Percentiles rank a stretch among this genome's conserved stretches.
Evolutionary conservation across 1,140 invertebrate species (phyloP).

Genomic region (Solen grandis): DNA sequence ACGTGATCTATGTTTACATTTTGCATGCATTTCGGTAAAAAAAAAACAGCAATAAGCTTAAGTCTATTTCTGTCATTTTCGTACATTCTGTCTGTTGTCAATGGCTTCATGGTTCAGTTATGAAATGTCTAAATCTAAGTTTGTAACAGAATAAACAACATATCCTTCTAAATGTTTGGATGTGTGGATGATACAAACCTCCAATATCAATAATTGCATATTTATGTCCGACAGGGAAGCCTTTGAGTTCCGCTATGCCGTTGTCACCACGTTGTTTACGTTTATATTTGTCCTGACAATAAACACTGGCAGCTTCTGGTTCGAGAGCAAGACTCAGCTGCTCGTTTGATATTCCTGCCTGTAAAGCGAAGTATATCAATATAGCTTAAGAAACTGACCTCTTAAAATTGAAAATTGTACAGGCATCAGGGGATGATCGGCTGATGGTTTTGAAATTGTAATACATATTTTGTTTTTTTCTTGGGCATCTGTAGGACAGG

Average conservation of each 20-base stretch:
- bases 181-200: slow-evolving; percentile 32
- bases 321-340: slow-evolving; percentile 32
- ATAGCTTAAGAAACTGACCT: not conserved
- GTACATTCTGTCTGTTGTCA: no score
- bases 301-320: slow-evolving; percentile 20
- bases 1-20: no score
- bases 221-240: slow-evolving; percentile 21
- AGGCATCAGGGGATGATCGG: not conserved
- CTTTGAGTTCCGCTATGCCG: not conserved
- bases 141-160: no score
- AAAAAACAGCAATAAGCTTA: no score
- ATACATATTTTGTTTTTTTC: not conserved
- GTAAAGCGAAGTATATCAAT: not conserved
- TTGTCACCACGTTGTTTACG: not conserved
- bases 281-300: not conserved
- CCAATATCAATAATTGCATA: slow-evolving; percentile 32
- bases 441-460: not conserved
- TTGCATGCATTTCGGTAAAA: no score
- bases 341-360: slow-evolving; percentile 24
- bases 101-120: no score
- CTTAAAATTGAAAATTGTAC: not conserved
- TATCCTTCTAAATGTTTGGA: no score
- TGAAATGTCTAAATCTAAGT: no score
- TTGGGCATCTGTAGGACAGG: not conserved
- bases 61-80: no score